These are phyloP conservation scores for Pantherophis guttatus DNA, from an alignment of 2,113 vertebrate species.

Conservation along the genomic window DNA sequence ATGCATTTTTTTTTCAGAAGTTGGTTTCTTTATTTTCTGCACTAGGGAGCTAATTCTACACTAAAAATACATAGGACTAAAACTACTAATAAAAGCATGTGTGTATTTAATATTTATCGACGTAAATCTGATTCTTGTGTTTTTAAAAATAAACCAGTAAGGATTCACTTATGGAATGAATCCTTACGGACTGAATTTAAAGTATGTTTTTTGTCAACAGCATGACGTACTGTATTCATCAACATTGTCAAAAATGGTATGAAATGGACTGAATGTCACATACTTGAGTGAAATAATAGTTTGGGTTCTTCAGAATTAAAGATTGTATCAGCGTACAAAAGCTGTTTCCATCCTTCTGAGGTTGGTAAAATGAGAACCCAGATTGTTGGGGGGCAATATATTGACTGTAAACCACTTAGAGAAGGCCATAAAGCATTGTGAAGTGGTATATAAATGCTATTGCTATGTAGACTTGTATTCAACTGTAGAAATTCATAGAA, in stretches of 20 bases:
- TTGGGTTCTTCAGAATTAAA: slow-evolving; percentile 8
- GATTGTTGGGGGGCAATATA: background rate
- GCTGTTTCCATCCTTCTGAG: background rate
- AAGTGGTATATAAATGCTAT: background rate
- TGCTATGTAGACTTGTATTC: background rate
- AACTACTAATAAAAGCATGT: slow-evolving; percentile 32
- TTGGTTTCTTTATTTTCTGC: background rate
- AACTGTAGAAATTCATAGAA: background rate
- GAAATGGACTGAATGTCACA: slow-evolving; percentile 32
- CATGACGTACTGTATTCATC: slow-evolving; percentile 52
- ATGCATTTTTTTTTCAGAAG: background rate
- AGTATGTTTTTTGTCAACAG: slow-evolving; percentile 72
- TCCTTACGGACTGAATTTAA: slow-evolving; percentile 46
- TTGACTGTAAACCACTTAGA: background rate
- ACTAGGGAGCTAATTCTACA: background rate
- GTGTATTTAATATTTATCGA: slow-evolving; percentile 35
- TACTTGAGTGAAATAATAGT: background rate
- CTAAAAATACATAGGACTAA: background rate
- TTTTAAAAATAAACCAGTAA: slow-evolving; percentile 71
- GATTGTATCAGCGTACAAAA: background rate
- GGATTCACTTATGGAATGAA: slow-evolving; percentile 63
- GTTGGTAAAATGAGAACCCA: background rate
- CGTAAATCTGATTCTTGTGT: slow-evolving; percentile 66
- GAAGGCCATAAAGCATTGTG: background rate
- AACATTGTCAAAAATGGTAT: slow-evolving; percentile 64